Evolutionary conservation across 2,113 vertebrate species (phyloP).

Genomic region (Trogon surrucura): DNA sequence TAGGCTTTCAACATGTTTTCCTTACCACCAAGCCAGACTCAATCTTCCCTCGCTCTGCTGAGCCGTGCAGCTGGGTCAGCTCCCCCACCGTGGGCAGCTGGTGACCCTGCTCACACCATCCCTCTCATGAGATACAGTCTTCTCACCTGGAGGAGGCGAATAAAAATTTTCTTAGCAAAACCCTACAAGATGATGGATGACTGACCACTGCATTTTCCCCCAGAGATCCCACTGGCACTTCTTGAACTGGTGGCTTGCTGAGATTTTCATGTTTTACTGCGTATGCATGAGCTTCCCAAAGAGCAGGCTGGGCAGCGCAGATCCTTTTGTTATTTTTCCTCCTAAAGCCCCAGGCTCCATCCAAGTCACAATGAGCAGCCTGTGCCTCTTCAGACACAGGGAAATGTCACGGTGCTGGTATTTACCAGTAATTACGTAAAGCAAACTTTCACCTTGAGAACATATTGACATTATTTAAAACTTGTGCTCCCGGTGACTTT

Average conservation of each 20-base stretch:
- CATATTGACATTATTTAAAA: not conserved
- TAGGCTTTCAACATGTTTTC: not conserved
- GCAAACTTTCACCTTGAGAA: not conserved
- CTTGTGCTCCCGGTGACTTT: not conserved
- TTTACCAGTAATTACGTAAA: not conserved
- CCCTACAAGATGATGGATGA: not conserved
- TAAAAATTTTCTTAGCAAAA: not conserved
- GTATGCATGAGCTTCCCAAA: not conserved
- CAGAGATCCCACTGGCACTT: not conserved
- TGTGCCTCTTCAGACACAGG: not conserved
- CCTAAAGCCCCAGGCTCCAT: not conserved
- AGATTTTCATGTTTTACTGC: not conserved
- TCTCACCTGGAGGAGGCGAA: not conserved
- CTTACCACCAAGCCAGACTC: not conserved
- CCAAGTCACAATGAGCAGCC: not conserved
- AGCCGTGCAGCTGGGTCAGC: not conserved
- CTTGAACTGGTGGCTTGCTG: not conserved
- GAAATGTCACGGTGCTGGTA: not conserved
- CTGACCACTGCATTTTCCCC: not conserved
- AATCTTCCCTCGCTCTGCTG: not conserved
- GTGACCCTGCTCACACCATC: not conserved
- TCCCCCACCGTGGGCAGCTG: not conserved
- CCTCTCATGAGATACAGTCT: not conserved
- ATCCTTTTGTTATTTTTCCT: not conserved
- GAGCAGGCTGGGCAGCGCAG: not conserved